These are phyloP conservation scores for Limnothrissa miodon DNA, from an alignment of 2,113 vertebrate genomes.

Conservation along the genomic window DNA sequence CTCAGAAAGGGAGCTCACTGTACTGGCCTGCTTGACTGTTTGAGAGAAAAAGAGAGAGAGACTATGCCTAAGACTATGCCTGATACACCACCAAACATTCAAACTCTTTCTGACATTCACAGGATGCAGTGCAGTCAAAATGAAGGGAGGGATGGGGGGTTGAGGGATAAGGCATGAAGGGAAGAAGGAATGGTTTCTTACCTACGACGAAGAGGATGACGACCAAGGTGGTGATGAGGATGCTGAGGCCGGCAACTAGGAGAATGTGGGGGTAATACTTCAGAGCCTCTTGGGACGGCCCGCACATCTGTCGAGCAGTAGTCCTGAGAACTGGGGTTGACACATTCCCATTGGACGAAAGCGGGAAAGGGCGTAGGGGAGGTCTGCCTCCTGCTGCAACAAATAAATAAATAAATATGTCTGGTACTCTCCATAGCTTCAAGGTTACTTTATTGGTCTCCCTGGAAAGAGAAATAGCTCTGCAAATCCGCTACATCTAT, in stretches of 20 bases:
- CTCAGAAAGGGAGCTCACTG: constrained; percentile 36
- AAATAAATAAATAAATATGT: not conserved
- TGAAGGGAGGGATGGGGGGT: not conserved
- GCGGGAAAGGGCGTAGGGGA: constrained; percentile 35
- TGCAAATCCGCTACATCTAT: too few species aligned
- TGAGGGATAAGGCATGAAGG: too few species aligned
- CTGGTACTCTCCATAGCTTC: too few species aligned
- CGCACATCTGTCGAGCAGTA: constrained; percentile 21
- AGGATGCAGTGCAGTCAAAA: not conserved
- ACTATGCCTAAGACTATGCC: not conserved
- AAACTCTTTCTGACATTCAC: not conserved
- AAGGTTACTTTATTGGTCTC: too few species aligned
- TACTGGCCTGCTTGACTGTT: constrained; percentile 41
- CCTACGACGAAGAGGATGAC: constrained; percentile 47
- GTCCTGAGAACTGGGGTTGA: constrained; percentile 29
- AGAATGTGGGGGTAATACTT: not conserved
- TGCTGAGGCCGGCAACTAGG: not conserved
- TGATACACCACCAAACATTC: not conserved
- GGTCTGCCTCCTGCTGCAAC: constrained; percentile 33
- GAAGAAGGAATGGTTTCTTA: constrained; percentile 29
- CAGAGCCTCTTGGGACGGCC: not conserved
- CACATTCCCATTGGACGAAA: constrained; percentile 39
- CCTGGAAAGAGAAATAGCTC: too few species aligned
- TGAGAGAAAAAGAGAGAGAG: not conserved
- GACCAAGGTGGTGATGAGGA: constrained; percentile 35